Percentiles rank a stretch among this genome's conserved stretches.
phyloP scores from a whole-genome alignment of 1,140 invertebrate genomes.

The Micrasema minimum region DNA sequence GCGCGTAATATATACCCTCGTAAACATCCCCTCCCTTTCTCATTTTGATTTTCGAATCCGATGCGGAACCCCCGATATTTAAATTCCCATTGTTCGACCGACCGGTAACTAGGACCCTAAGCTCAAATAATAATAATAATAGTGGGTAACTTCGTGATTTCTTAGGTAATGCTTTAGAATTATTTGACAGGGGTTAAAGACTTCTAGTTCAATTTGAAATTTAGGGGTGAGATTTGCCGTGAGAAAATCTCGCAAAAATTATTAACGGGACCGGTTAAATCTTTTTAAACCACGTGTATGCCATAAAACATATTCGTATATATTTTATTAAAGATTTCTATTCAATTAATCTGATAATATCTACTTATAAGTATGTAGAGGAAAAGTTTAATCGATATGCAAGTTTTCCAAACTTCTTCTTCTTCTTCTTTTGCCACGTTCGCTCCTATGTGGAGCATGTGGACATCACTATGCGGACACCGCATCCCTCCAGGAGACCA shows the following conservation, averaged over 20 bases:
- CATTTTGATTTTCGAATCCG: conserved; percentile 10
- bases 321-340: too few relatives aligned
- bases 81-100: conserved; percentile 7
- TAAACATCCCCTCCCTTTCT: conserved; percentile 9
- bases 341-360: too few relatives aligned
- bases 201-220: conserved; percentile 23
- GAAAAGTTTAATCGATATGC: too few relatives aligned
- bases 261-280: neutral
- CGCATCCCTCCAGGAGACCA: too few relatives aligned
- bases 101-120: conserved; percentile 21
- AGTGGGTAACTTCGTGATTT: conserved; percentile 26
- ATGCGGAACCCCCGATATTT: conserved; percentile 30
- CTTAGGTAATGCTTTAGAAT: conserved; percentile 18
- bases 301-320: too few relatives aligned
- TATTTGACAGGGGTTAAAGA: conserved; percentile 29
- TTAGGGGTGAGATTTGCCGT: conserved; percentile 31
- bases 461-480: too few relatives aligned
- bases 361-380: too few relatives aligned
- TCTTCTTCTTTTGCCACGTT: too few relatives aligned
- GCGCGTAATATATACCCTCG: conserved; percentile 3
- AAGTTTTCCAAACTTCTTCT: too few relatives aligned
- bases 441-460: too few relatives aligned
- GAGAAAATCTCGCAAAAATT: conserved; percentile 19
- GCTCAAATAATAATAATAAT: conserved; percentile 1
- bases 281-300: too few relatives aligned